Evolutionary conservation across 2,113 vertebrate genomes (phyloP), one percentile per base, ranked within the genome.

Genomic region (Podarcis cretensis): DNA sequence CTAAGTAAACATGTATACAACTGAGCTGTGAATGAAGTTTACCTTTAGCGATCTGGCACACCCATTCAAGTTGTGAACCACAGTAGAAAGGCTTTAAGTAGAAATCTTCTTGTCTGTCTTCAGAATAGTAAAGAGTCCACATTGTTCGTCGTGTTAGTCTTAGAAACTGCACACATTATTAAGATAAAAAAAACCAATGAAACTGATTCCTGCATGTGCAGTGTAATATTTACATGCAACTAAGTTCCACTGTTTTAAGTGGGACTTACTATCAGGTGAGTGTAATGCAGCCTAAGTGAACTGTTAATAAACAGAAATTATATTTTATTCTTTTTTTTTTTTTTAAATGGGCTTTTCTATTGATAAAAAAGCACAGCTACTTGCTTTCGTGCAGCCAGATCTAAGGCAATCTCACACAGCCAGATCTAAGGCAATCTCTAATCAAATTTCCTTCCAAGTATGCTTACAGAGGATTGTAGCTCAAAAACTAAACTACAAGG

Each of bases 41-140:
- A 99, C 98, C 98, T 91, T 98, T 97, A 71, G 98, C 97, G 90
- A 99, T 98, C 94, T 99, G 99, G 94, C 99, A 99, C 85, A 98
- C 97, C 98, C 98, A 99, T 92, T 99, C 99, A 32, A 99, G 97
- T 86, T 91, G 96, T 78, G 96, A 96, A 23, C 98, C 98, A 93
- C 99, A 99, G 90, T 98, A 97, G 92, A 99, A 99, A 35, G 98
- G 98, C 6, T 93, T 97, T 90, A 98, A 95, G 48, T 96, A 97
- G 95, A 97, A 98, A 32, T 96, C 94, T 3, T 92, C 83, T 48
- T 97, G 95, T 93, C 91, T 95, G 23, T 89, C 84, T 16, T 94
- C 88, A 84, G 87, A 68, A 71, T 94, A 94, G 90, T 95, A 91
- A 71, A 84, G 69, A n/a, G 75, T 74, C 96, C 95, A 97, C 57